These are phyloP conservation scores for Anguilla anguilla DNA, from an alignment of 2,797 vertebrate genomes.

Conservation along the genomic window DNA sequence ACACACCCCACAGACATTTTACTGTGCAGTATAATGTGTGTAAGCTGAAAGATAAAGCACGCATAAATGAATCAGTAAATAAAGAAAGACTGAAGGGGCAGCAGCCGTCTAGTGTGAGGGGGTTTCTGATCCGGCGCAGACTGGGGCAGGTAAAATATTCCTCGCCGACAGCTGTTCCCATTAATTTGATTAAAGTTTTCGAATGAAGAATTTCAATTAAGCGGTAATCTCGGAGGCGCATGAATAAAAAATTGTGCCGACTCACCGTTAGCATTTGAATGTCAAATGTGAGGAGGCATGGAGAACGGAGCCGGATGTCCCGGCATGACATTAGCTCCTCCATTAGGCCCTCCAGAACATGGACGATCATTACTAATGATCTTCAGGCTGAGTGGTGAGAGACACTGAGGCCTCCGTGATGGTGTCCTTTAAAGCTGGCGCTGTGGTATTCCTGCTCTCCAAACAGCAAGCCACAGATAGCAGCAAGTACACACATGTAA, in stretches of 20 bases:
- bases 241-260: conserved; percentile 27
- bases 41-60: not conserved
- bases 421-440: not conserved
- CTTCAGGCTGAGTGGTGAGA: not conserved
- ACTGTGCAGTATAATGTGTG: not conserved
- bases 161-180: conserved; percentile 25
- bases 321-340: conserved; percentile 3
- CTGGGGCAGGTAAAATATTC: conserved; percentile 22
- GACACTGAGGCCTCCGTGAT: not conserved
- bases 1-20: not conserved
- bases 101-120: not conserved
- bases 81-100: not conserved
- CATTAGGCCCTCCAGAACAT: not conserved
- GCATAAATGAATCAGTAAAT: not conserved
- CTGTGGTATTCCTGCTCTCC: not conserved
- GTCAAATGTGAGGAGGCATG: conserved; percentile 26
- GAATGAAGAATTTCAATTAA: conserved; percentile 28
- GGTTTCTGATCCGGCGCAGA: not conserved
- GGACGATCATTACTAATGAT: not conserved
- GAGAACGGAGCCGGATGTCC: conserved; percentile 36
- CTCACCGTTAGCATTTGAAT: conserved; percentile 33
- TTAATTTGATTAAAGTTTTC: conserved; percentile 34
- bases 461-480: not conserved
- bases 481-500: not conserved
- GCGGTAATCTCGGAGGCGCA: conserved; percentile 19